A percentile compares a stretch with the other conserved stretches of the same genome.
Evolutionary conservation across 2,113 vertebrate species (phyloP).

Genomic region (Gorsachius goisagi): DNA sequence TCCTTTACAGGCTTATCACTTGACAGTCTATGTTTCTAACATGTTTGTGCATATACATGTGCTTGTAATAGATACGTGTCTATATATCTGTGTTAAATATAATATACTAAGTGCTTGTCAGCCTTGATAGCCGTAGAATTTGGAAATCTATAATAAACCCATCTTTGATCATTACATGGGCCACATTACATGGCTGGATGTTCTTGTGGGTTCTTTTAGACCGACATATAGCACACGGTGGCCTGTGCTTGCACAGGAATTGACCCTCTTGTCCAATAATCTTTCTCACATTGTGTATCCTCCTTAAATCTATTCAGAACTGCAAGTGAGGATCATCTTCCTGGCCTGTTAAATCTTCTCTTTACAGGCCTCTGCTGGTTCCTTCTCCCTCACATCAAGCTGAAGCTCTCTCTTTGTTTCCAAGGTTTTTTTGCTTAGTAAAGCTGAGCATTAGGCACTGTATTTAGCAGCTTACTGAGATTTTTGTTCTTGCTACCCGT

Average conservation of each 20-base stretch:
- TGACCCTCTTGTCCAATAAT: not conserved
- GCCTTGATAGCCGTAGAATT: not conserved
- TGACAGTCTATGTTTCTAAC: not conserved
- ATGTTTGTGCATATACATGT: not conserved
- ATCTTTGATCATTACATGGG: not conserved
- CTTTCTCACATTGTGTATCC: not conserved
- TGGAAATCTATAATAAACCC: not conserved
- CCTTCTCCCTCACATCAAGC: not conserved
- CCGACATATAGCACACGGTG: accelerated
- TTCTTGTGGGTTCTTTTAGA: not conserved
- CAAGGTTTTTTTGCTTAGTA: not conserved
- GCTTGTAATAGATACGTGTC: not conserved
- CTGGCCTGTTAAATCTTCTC: not conserved
- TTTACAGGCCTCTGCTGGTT: not conserved
- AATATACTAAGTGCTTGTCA: not conserved
- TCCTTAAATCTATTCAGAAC: not conserved
- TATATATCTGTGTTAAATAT: not conserved
- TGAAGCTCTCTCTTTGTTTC: not conserved
- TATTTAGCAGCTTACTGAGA: not conserved
- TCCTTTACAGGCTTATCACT: not conserved
- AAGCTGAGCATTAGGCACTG: not conserved
- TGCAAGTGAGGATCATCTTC: not conserved
- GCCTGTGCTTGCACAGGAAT: not conserved
- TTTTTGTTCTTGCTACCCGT: not conserved
- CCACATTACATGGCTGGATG: not conserved